phyloP scores from a whole-genome alignment of 2,797 vertebrate genomes.

The Meriones psammophilus region DNA sequence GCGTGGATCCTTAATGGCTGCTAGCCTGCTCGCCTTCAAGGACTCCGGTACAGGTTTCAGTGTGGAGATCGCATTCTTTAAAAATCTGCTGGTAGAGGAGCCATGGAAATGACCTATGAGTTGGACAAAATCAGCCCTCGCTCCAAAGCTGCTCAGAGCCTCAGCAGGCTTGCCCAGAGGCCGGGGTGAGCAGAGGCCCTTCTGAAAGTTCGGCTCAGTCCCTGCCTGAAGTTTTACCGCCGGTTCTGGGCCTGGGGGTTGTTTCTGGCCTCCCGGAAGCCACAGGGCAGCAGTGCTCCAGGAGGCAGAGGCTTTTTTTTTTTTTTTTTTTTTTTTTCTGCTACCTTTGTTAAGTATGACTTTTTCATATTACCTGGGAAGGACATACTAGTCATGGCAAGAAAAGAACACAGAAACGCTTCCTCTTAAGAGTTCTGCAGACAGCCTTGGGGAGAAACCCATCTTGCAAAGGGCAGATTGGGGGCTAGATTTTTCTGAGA shows the following conservation, averaged over 20 bases:
- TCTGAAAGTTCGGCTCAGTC: background rate
- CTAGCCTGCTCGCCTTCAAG: background rate
- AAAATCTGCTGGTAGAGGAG: background rate
- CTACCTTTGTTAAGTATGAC: background rate
- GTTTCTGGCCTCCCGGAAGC: background rate
- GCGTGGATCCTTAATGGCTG: background rate
- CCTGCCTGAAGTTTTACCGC: background rate
- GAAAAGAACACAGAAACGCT: background rate
- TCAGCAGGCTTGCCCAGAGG: background rate
- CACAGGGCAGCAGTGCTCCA: background rate
- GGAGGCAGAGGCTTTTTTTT: background rate
- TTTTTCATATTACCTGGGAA: background rate
- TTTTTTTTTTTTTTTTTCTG: too few species aligned
- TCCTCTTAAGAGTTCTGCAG: background rate
- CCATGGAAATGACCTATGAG: background rate
- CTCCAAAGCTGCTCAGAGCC: background rate
- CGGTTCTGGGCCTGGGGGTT: background rate
- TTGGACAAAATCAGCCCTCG: background rate
- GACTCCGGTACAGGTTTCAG: background rate
- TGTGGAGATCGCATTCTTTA: background rate
- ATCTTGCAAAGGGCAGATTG: background rate
- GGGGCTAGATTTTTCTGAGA: background rate
- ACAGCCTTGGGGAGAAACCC: too few species aligned
- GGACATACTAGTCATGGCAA: background rate
- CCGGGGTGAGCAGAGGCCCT: accelerated